Evolutionary conservation across 2,797 vertebrate species (phyloP).

Genomic region (Cheirogaleus major): DNA sequence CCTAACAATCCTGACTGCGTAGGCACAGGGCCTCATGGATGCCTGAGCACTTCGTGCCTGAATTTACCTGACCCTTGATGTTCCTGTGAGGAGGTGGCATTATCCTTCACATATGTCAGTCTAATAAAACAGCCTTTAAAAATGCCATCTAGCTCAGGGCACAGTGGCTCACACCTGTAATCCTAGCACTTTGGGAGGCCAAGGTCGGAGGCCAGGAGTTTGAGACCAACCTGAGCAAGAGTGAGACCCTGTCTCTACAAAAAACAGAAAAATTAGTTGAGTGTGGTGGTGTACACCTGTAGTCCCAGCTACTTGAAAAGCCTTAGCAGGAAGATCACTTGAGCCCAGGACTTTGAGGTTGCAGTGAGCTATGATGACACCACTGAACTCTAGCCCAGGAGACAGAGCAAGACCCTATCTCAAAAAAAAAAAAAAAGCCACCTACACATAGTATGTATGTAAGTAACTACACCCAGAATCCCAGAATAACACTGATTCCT

Average conservation of each 20-base stretch:
- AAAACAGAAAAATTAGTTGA: neutral
- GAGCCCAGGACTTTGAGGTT: neutral
- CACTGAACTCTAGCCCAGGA: neutral
- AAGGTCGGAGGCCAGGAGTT: neutral
- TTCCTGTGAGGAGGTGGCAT: neutral
- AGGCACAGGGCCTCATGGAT: accelerated
- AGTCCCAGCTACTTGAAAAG: neutral
- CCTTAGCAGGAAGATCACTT: neutral
- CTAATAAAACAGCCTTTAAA: neutral
- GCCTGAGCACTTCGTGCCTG: neutral
- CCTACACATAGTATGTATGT: neutral
- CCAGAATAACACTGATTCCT: neutral
- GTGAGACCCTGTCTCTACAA: neutral
- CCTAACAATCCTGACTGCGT: neutral
- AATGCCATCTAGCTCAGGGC: neutral
- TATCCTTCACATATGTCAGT: neutral
- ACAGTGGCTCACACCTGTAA: neutral
- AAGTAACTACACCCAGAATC: neutral
- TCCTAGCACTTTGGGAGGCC: neutral
- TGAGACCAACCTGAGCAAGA: neutral
- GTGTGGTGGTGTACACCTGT: neutral
- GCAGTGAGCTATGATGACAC: neutral
- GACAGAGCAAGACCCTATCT: neutral
- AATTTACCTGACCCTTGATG: neutral
- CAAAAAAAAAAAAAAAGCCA: neutral